Evolutionary conservation across 2,113 vertebrate species (phyloP), one percentile per base, ranked within the genome.

Genomic region (Serinus canaria): DNA sequence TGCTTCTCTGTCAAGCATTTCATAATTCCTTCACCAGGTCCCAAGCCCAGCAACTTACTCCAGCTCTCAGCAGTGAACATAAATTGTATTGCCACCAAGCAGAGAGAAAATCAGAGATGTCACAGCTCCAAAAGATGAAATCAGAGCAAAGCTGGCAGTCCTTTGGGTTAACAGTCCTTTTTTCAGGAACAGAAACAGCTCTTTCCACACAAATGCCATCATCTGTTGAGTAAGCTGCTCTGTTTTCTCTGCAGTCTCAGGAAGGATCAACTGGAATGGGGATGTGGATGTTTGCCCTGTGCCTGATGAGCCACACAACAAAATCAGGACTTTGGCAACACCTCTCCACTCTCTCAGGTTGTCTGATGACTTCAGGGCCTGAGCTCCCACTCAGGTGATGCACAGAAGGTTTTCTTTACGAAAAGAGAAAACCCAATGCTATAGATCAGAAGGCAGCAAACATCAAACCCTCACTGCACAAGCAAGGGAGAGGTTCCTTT

Each of bases 171-270:
- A 82, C 59, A 62, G 35, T 37, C 77, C 50, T n/a, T 84, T 76
- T 76, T 85, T 50, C 53, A 62, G 85, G 67, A 93, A 85, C 24
- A 80, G 63, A 87, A 33, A 80, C 33, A 93, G 75, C 25, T 94
- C 74, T 76, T 79, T 93, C 75, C 74, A 90, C 62, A 79, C 33
- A 93, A 93, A 95, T 87, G 79, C 72, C 88, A 90, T 80, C 85
- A 86, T 63, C 72, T 92, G 79, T 94, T 86, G 68, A 93, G 41
- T 90, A 94, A 95, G 89, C 90, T 83, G 79, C 83, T 82, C 76
- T 76, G 84, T 79, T 59, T 87, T 82, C 87, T 44, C 77, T 82
- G 66, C 82, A 94, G 91, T 52, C 87, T 92, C 63, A 20, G 50
- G 41, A 92, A 94, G 53, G 84, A 66, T 66, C 74, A 85, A 60